Percentiles rank a stretch among this genome's conserved stretches.
Evolutionary conservation across 2,888 invertebrate genomes (phyloP).

Genomic region (Drepana falcataria): DNA sequence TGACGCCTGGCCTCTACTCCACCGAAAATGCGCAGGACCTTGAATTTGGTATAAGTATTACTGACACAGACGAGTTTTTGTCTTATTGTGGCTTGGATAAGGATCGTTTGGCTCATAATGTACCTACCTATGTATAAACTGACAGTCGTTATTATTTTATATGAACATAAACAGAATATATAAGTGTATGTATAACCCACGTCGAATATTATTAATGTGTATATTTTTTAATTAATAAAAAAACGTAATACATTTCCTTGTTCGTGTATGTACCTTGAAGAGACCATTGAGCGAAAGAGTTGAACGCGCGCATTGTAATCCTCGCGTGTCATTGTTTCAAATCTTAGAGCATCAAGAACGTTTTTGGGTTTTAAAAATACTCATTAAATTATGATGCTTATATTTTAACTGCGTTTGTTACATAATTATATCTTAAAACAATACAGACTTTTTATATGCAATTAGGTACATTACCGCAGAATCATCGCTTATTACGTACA

Average conservation of each 20-base stretch:
- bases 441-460: too few species aligned
- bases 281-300: conserved; percentile 46
- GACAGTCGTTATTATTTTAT: conserved; percentile 53
- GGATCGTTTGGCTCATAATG: conserved; percentile 49
- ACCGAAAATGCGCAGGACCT: conserved; percentile 32
- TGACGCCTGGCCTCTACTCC: conserved; percentile 32
- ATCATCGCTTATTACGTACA: too few species aligned
- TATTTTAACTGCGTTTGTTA: background rate
- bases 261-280: conserved; percentile 64
- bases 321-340: background rate
- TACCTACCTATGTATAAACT: conserved; percentile 42
- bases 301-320: conserved; percentile 32
- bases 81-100: conserved; percentile 45
- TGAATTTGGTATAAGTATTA: conserved; percentile 44
- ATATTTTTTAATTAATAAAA: conserved; percentile 39
- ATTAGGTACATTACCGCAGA: too few species aligned
- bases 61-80: conserved; percentile 55
- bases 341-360: background rate
- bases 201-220: conserved; percentile 32
- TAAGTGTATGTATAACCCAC: conserved; percentile 15
- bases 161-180: conserved; percentile 27
- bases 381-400: background rate
- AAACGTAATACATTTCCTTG: conserved; percentile 45
- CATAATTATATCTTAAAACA: too few species aligned
- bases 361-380: too few species aligned